Base-by-base conservation (phyloP, 2,888 invertebrate genomes). In the Lithophane ornitopus region DNA sequence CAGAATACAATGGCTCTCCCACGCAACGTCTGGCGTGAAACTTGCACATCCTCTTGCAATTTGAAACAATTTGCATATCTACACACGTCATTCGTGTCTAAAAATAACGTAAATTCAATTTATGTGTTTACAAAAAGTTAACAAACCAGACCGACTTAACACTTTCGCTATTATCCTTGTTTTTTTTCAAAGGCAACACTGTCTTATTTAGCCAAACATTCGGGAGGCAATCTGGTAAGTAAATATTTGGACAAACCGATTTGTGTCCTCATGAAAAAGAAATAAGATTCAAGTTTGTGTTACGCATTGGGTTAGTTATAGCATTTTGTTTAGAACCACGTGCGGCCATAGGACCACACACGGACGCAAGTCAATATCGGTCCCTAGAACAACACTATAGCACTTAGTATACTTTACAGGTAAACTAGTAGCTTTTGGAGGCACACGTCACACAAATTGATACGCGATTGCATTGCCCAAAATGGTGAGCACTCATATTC, bases 371-470 rank as follows among this genome's bases (percentile, higher is more conserved):
- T 95, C 95, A 95, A 94, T 93, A 94, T 92, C 88, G 94, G 92
- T 90, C 94, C 94, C 91, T 94, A 94, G 94, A 95, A 96, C 94
- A 96, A 96, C 96, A 96, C 92, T 92, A 93, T 93, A 93, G 92
- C 95, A 95, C 94, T 96, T 95, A 95, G 94, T 95, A 94, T 94
- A 95, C 93, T 96, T 95, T 92, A 92, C 95, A 95, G 95, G 95
- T 95, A 95, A 93, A 95, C 94, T 94, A 94, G 95, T 94, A 95
- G 93, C 94, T 91, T 92, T 88, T 90, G 90, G 89, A 90, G 90
- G 90, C 91, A 91, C 91, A 93, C 92, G 92, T 93, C 91, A 90
- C 84, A 85, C 75, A 87, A 87, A 89, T 90, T 92, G 89, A 92
- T 91, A 89, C 84, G 85, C 82, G 73, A 85, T 82, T 72, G 61